A percentile compares a stretch with the other conserved stretches of the same genome.
Evolutionary conservation across 2,113 vertebrate genomes (phyloP).

Genomic region (Myrmecobius fasciatus): DNA sequence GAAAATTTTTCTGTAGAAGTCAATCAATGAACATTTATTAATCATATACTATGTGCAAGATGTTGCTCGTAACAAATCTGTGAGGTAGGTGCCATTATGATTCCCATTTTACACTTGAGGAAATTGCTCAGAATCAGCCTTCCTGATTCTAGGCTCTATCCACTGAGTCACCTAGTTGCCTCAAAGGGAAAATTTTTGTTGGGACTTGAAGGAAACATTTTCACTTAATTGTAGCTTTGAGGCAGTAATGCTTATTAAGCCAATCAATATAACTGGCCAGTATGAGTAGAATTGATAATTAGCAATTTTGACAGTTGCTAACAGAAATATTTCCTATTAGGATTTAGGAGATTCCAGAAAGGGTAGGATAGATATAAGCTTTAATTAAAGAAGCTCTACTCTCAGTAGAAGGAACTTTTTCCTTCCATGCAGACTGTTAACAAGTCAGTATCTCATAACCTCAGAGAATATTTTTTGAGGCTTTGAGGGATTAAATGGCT

Average conservation of each 20-base stretch:
- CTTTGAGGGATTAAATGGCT: not conserved
- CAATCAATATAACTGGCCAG: conserved; percentile 25
- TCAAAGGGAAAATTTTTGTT: not conserved
- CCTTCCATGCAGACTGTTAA: not conserved
- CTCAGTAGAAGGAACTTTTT: not conserved
- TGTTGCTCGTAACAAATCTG: not conserved
- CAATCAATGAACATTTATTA: not conserved
- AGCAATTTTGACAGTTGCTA: not conserved
- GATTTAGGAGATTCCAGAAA: not conserved
- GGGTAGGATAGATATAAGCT: not conserved
- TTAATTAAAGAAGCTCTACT: not conserved
- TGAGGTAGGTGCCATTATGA: not conserved
- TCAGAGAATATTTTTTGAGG: not conserved
- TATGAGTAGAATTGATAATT: not conserved
- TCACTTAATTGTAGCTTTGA: conserved; percentile 23
- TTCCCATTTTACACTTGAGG: not conserved
- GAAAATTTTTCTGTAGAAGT: not conserved
- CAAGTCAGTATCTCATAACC: not conserved
- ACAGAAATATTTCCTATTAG: not conserved
- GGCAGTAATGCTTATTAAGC: conserved; percentile 12
- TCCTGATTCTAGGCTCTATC: not conserved
- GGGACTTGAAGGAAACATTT: not conserved
- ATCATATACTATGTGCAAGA: not conserved
- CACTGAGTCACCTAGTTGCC: not conserved
- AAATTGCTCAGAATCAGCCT: not conserved